Evolutionary conservation across 2,888 invertebrate species (phyloP), one percentile per base, ranked within the genome.

Genomic region (Pterostichus madidus): DNA sequence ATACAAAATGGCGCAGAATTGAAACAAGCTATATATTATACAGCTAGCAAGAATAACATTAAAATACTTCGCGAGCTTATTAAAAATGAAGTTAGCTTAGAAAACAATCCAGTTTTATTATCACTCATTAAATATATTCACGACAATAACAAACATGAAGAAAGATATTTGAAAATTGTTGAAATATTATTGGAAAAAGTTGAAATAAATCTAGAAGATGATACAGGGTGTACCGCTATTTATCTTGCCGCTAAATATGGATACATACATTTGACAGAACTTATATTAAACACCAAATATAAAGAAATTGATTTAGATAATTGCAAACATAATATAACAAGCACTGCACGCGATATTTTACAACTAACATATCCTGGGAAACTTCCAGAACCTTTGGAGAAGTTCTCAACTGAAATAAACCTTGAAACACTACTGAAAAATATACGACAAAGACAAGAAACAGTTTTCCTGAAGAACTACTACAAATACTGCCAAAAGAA

Each of bases 111-210:
- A 39, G 59, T 77, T 59, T 7, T 77, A 39, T 31, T 77, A 6
- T 52, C 11, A 8, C 59, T 77, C 8, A 77, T 77, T 53, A 13
- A 59, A n/a, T 77, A 59, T 35, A 77, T 77, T 13, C 6, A 35
- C 6, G 15, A 24, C 2, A 17, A 53, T 10, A 77, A 77, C 15
- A 59, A 77, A 77, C 7, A 56, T 1, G 77, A 77, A 59, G 59
- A 59, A 53, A 35, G 56, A 15, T 77, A 56, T 59, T 17, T 77
- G 17, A 39, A 53, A 56, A 56, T 59, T 8, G 39, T 59, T 2
- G 56, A 56, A 17, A 53, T 77, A 7, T 53, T 76, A 53, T 35
- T 76, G 17, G n/a, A 53, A 11, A 77, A 77, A 56, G n/a, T 77
- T n/a, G 17, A 77, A 8, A 39, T 77, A 13, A 77, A 77, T 39